phyloP scores from a whole-genome alignment of 2,888 invertebrate genomes.

The Cinara cedri region DNA sequence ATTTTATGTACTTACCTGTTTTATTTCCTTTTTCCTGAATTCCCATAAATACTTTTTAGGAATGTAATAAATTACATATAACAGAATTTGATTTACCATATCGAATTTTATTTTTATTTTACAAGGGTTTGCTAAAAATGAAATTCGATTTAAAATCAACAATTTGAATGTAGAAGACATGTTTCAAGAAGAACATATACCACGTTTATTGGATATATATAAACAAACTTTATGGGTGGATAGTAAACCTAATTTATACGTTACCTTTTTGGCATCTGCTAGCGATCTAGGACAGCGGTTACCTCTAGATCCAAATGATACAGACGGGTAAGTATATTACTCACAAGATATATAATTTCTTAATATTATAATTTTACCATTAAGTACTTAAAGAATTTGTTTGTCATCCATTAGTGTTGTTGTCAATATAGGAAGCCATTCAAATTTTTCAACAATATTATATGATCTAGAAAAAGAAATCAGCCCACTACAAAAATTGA shows the following conservation, averaged over 20 bases:
- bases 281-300: slow-evolving; percentile 82
- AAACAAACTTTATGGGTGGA: slow-evolving; percentile 78
- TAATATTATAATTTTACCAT: slow-evolving; percentile 58
- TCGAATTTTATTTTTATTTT: neutral
- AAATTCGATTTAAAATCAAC: slow-evolving; percentile 86
- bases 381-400: slow-evolving; percentile 56
- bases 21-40: too few species aligned
- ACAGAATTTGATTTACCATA: too few species aligned
- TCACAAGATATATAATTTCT: neutral
- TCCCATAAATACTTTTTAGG: too few species aligned
- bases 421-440: slow-evolving; percentile 78
- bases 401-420: slow-evolving; percentile 70
- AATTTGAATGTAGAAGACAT: slow-evolving; percentile 88
- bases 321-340: slow-evolving; percentile 74
- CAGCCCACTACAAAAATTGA: slow-evolving; percentile 75
- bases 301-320: slow-evolving; percentile 81
- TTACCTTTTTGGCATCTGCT: slow-evolving; percentile 85
- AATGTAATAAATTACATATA: too few species aligned
- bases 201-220: slow-evolving; percentile 78
- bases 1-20: too few species aligned
- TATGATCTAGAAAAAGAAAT: slow-evolving; percentile 79
- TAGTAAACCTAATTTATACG: slow-evolving; percentile 75
- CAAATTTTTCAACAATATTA: slow-evolving; percentile 74
- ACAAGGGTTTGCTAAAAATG: slow-evolving; percentile 64
- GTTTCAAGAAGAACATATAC: slow-evolving; percentile 76